Percentiles rank a stretch among this genome's conserved stretches.
phyloP scores from a whole-genome alignment of 53 echinoderm and acorn worm species.

The Patiria pectinifera region DNA sequence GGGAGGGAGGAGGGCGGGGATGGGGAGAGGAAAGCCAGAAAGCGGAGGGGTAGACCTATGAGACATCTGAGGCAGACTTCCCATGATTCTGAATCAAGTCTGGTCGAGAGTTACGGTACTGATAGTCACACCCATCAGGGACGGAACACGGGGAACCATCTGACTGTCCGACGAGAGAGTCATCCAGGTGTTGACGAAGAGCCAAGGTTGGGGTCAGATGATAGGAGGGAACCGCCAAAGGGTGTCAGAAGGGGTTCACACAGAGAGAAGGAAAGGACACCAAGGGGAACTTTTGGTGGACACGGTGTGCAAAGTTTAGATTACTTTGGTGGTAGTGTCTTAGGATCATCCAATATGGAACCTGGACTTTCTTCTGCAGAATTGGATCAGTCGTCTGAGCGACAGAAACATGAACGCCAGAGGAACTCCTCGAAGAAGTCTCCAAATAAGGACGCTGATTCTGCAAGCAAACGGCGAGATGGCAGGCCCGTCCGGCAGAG shows the following conservation, averaged over 20 bases:
- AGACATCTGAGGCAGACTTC: conserved; percentile 2
- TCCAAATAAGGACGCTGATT: neutral
- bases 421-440: neutral
- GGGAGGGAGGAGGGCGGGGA: conserved; percentile 12
- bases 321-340: neutral
- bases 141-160: neutral
- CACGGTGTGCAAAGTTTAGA: neutral
- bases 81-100: neutral
- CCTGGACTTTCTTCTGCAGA: neutral
- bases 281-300: neutral
- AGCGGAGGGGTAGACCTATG: conserved; percentile 15
- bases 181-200: neutral
- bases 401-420: neutral
- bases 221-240: neutral
- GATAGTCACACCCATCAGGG: neutral
- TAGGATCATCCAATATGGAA: neutral
- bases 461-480: neutral
- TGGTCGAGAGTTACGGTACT: neutral
- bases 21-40: conserved; percentile 16
- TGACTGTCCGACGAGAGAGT: neutral
- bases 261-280: neutral
- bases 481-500: conserved; percentile 42
- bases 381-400: neutral
- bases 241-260: neutral
- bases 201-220: neutral